Conservation (phyloP, 2,113 vertebrate genomes). For the Grammomys surdaster region DNA sequence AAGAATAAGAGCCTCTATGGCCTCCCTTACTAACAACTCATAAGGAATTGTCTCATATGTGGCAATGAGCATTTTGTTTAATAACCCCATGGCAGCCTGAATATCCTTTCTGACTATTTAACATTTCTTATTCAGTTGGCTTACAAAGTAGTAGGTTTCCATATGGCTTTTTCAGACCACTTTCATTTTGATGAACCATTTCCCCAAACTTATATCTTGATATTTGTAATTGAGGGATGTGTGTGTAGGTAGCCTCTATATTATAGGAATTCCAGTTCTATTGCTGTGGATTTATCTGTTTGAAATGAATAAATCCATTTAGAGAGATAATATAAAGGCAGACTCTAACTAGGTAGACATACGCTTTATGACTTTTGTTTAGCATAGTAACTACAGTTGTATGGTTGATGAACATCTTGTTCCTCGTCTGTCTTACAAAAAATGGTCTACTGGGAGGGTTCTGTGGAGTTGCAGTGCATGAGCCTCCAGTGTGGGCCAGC, state of each 20-base stretch:
- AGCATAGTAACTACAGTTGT: too few species aligned
- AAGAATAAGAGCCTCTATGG: too few species aligned
- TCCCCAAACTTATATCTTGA: not conserved
- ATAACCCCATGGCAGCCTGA: not conserved
- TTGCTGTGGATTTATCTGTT: constrained; percentile 26
- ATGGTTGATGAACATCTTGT: too few species aligned
- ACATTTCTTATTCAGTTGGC: not conserved
- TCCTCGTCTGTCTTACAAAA: not conserved
- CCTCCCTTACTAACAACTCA: not conserved
- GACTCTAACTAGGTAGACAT: not conserved
- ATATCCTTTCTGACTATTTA: not conserved
- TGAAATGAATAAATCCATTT: not conserved
- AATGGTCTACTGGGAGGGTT: not conserved
- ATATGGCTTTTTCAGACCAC: not conserved
- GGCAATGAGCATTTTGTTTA: not conserved
- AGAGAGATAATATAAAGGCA: not conserved
- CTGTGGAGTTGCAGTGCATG: not conserved
- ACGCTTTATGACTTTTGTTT: not conserved
- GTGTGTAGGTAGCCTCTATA: not conserved
- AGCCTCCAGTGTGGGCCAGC: too few species aligned
- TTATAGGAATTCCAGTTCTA: not conserved
- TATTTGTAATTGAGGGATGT: not conserved
- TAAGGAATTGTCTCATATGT: too few species aligned
- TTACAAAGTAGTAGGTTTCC: not conserved
- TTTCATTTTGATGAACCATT: not conserved